Conservation (phyloP, 1,140 invertebrate genomes). For the Eriosoma lanigerum region DNA sequence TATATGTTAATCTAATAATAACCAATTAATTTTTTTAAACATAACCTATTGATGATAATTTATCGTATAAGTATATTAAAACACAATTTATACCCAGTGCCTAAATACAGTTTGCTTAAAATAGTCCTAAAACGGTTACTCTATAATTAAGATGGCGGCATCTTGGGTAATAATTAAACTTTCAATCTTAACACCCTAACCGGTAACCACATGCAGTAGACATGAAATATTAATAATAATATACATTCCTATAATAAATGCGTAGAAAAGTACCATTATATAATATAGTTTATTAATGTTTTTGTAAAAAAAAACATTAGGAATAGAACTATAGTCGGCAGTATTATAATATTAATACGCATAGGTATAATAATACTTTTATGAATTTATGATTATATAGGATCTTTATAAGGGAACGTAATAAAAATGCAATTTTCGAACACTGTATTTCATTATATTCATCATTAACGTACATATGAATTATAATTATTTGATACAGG, state of each 20-base stretch:
- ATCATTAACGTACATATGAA: no score
- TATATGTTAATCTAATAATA: background rate
- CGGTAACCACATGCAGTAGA: background rate
- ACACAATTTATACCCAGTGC: background rate
- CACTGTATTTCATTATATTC: no score
- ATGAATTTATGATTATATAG: background rate
- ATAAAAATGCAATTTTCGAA: background rate
- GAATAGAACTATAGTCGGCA: background rate
- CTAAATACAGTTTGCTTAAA: no score
- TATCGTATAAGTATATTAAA: no score
- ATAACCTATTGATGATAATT: background rate
- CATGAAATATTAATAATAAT: slow-evolving; percentile 16
- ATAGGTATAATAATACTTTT: no score
- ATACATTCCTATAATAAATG: background rate
- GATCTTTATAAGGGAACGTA: background rate
- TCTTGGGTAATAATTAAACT: slow-evolving; percentile 40
- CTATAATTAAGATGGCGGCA: slow-evolving; percentile 39
- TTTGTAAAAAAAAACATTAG: background rate
- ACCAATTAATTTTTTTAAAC: background rate
- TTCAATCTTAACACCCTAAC: slow-evolving; percentile 14
- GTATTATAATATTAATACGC: no score
- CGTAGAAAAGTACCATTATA: background rate
- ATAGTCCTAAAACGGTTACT: background rate
- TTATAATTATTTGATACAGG: no score
- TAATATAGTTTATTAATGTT: background rate